Base-by-base conservation (phyloP, 53 echinoderm and acorn worm species). In the Glandiceps talaboti region DNA sequence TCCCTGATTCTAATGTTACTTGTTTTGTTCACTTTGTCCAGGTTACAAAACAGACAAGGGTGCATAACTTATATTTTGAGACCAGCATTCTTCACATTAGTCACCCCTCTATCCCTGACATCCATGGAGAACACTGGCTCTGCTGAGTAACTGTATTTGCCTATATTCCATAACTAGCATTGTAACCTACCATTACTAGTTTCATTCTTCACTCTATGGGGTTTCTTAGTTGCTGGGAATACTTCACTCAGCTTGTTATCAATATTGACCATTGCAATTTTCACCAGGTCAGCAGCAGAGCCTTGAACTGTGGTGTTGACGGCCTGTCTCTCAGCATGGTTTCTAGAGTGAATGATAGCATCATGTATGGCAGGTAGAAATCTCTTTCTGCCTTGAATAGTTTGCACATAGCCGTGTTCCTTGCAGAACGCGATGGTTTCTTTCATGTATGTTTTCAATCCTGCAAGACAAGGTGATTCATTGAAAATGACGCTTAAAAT, bases 301-400 rank as follows among this genome's bases (percentile, higher is more conserved):
- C 99, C 99, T 86, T 99, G 99, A 30, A 99, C 85, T 33, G 92
- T 99, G 74, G 99, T 99, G 76, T 99, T 99, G 76, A 99, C 91
- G 1, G 99, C 99, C 79, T 99, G 99, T 27, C 99, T 86, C 79
- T 99, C 99, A 0, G 93, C 99, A 76, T 99, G 99, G 81, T 79
- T 92, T 14, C 92, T 82, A 75, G 92, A 88, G 1, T 86, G 91
- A 1, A 81, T 33, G 75, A 87, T 93, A 79, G 92, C 76, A 85
- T 97, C 91, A 33, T 85, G 82, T 82, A 97, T 93, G 72, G 91
- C 81, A 0, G 91, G 90, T 1, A 97, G 91, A 84, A 87, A 93
- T 14, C 97, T 88, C 28, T 81, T 80, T 29, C 97, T 86, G 27
- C 87, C 91, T 76, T 88, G 83, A 30, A 97, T 80, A 10, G 97